Conservation (phyloP, 2,113 vertebrate genomes). For the Ciconia boyciana region DNA sequence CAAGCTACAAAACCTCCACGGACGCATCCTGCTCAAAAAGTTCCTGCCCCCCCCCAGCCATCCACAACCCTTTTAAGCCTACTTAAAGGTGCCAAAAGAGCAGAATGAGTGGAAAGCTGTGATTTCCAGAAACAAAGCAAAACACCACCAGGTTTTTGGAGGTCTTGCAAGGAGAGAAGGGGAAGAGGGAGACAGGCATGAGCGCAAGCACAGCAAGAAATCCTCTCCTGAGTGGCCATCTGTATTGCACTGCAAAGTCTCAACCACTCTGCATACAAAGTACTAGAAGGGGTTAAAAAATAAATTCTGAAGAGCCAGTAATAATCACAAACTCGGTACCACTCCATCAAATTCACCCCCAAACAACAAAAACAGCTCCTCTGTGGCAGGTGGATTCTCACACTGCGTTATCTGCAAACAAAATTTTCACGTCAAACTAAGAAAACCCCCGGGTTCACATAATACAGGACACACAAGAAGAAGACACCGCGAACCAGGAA, state of each 20-base stretch:
- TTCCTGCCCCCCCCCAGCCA: background rate
- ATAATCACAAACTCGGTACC: background rate
- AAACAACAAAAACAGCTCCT: background rate
- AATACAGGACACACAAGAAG: background rate
- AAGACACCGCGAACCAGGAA: background rate
- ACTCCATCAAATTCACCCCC: background rate
- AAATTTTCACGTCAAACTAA: background rate
- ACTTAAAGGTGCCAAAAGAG: background rate
- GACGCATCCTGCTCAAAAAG: background rate
- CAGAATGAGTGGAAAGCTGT: background rate
- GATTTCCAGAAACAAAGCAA: background rate
- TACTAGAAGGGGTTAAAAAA: background rate
- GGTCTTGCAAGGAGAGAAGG: background rate
- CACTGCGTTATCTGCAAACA: background rate
- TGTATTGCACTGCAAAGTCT: accelerated
- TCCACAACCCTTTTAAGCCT: background rate
- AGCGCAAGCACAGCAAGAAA: background rate
- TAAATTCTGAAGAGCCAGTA: background rate
- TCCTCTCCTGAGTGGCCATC: background rate
- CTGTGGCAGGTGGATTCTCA: background rate
- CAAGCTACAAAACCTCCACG: background rate
- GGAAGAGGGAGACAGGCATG: background rate
- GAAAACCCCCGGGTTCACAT: accelerated
- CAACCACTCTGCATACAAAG: background rate
- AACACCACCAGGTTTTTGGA: background rate